Base-by-base conservation (phyloP, 2,888 invertebrate species). In the Anoncus sp. region DNA sequence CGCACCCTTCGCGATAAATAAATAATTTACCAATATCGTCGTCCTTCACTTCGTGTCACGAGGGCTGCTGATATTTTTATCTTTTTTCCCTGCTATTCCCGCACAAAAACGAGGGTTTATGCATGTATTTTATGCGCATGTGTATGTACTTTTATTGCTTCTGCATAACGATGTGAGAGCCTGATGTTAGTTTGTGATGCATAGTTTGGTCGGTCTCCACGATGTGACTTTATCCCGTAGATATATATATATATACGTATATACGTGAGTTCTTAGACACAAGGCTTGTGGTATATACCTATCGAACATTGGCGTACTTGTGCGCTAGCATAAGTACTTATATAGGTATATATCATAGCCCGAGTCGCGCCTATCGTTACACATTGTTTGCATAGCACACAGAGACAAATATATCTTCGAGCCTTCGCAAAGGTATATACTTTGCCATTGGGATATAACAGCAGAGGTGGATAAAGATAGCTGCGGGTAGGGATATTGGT, bases 301-400 rank as follows among this genome's bases (percentile, higher is more conserved):
- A 62, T 31, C 62, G 31, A 3, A 62, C 31, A 62, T n/a, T 47
- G 45, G 62, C 18, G 62, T 18, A 62, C 31, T 47, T 27, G 47
- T 31, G 18, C 45, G 31, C 31, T 40, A 51, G 38, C 7, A 40
- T 51, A 49, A 27, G 40, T 71, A 53, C 6, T 18, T 35, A 53
- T 43, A 70, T 18, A 31, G 51, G 38, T 45, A 38, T 70, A 47
- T 22, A 40, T 27, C 16, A 5, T 20, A 40, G 38, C 35, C 18
- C 2, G 18, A 27, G 62, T 49, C 57, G 47, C 55, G 47, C 63
- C 63, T 75, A 49, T 70, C 70, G 69, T 70, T 51, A 70, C 45
- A 65, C 63, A 65, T 60, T 67, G 45, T 67, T 74, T 27, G 74
- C 53, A 67, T 47, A 51, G 45, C 53, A 35, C 62, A 67, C 22